Conservation (phyloP, 1,140 invertebrate genomes). For the Pachyrhynchus sulphureomaculatus region DNA sequence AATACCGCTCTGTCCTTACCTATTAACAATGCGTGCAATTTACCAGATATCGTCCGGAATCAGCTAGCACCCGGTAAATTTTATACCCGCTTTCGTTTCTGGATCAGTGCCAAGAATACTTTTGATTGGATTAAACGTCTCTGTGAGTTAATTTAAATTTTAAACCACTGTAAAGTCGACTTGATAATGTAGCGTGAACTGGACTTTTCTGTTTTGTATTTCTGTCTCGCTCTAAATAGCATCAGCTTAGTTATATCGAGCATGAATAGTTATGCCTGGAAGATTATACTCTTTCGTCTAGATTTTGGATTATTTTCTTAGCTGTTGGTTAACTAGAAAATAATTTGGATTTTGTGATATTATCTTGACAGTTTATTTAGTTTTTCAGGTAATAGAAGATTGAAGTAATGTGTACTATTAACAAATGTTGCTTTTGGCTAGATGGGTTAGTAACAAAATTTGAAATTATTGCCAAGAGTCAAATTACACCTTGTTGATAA, state of each 20-base stretch:
- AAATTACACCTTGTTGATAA: too few species aligned
- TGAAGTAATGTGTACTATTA: too few species aligned
- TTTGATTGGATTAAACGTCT: constrained; percentile 30
- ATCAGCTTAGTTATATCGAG: constrained; percentile 8
- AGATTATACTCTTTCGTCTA: too few species aligned
- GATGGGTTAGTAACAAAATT: too few species aligned
- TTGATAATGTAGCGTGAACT: constrained; percentile 21
- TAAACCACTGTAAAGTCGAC: constrained; percentile 41
- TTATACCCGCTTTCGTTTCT: constrained; percentile 41
- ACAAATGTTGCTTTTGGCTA: too few species aligned
- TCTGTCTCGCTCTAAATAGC: constrained; percentile 8
- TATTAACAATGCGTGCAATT: constrained; percentile 37
- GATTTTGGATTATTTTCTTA: too few species aligned
- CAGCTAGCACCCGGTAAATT: constrained; percentile 31
- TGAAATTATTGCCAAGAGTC: too few species aligned
- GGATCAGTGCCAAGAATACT: constrained; percentile 28
- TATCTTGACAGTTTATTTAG: too few species aligned
- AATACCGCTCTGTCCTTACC: constrained; percentile 14
- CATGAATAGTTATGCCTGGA: not conserved
- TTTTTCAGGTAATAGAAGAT: too few species aligned
- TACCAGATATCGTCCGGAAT: constrained; percentile 28
- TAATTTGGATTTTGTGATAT: too few species aligned
- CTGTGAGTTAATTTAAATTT: constrained; percentile 34
- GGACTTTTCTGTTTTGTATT: constrained; percentile 12
- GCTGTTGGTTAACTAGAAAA: too few species aligned